Conservation (phyloP, 2,113 vertebrate genomes). For the Petaurus breviceps region DNA sequence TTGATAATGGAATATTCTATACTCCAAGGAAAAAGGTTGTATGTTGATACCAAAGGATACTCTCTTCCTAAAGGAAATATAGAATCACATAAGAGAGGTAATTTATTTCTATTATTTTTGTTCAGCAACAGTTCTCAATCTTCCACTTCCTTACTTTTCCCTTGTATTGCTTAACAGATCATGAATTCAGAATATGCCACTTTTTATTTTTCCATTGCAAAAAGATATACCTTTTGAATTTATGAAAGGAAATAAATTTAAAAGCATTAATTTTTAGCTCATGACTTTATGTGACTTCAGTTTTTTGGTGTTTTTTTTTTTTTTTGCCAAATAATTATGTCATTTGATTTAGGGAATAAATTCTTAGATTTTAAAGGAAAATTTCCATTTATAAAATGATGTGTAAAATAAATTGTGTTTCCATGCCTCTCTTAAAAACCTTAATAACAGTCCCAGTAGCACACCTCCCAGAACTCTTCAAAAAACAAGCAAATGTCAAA, state of each 20-base stretch:
- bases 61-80: slow-evolving; percentile 33
- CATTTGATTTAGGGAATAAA: slow-evolving; percentile 5
- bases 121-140: neutral
- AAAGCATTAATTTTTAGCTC: slow-evolving; percentile 33
- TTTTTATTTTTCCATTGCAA: neutral
- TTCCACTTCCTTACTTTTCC: neutral
- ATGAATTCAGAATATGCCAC: neutral
- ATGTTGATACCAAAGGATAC: neutral
- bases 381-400: neutral
- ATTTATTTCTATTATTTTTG: neutral
- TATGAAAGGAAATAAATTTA: neutral
- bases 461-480: neutral
- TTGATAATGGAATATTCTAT: neutral
- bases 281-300: slow-evolving; percentile 4
- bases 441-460: neutral
- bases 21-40: neutral
- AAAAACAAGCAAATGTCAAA: slow-evolving; percentile 17
- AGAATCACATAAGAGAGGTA: neutral
- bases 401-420: slow-evolving; percentile 32
- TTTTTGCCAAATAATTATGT: neutral
- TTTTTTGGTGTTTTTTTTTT: neutral
- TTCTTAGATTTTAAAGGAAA: slow-evolving; percentile 47
- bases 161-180: neutral
- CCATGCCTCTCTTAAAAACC: slow-evolving; percentile 25
- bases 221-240: slow-evolving; percentile 19